These are phyloP conservation scores for Pristis pectinata DNA, from an alignment of 2,797 vertebrate genomes.

Conservation along the genomic window DNA sequence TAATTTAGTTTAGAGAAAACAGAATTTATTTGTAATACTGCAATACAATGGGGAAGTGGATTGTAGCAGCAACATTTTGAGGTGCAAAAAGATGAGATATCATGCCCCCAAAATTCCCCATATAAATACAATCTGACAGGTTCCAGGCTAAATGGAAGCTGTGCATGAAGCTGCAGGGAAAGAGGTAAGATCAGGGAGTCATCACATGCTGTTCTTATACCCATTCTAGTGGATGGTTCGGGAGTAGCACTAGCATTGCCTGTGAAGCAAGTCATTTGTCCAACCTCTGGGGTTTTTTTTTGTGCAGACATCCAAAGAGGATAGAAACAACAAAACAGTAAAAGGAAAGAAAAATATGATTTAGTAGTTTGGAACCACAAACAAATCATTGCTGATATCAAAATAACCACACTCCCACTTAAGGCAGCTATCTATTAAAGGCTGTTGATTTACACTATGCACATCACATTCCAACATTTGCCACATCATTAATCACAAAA, in stretches of 20 bases:
- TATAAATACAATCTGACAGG: not conserved
- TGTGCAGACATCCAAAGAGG: not conserved
- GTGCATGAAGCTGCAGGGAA: not conserved
- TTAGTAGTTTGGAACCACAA: not conserved
- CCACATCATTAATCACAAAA: not conserved
- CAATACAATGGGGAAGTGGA: not conserved
- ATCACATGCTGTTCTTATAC: not conserved
- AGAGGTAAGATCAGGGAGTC: not conserved
- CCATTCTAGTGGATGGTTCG: constrained; percentile 1
- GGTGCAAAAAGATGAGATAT: not conserved
- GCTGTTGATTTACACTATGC: not conserved
- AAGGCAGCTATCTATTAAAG: not conserved
- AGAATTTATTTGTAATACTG: not conserved
- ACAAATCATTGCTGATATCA: not conserved
- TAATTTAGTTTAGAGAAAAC: constrained; percentile 3
- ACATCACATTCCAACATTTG: not conserved
- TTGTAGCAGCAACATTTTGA: not conserved
- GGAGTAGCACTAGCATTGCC: not conserved
- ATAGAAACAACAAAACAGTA: not conserved
- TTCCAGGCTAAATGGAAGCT: constrained; percentile 1
- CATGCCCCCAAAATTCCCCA: not conserved
- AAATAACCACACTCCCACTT: not conserved
- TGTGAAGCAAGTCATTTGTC: not conserved
- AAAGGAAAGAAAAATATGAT: not conserved
- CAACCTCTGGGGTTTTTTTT: not conserved